Evolutionary conservation across 2,797 vertebrate genomes (phyloP).

Genomic region (Squalus acanthias): DNA sequence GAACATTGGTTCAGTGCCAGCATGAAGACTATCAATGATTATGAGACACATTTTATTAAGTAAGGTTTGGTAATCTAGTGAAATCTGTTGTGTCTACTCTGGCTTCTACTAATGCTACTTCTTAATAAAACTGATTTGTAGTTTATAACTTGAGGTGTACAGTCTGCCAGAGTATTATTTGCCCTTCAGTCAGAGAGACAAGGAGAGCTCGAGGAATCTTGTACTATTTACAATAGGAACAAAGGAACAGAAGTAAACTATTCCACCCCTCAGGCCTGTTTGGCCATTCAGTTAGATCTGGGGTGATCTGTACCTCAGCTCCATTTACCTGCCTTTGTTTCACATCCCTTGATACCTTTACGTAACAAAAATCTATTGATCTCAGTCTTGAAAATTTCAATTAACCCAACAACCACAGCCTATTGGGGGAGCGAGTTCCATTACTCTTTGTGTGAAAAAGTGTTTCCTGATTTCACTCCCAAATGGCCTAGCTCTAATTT

Average conservation of each 20-base stretch:
- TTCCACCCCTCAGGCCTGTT: not conserved
- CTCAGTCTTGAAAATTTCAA: not conserved
- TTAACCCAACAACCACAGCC: not conserved
- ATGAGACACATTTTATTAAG: too few species aligned
- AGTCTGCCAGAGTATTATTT: not conserved
- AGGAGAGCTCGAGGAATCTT: not conserved
- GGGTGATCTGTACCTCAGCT: not conserved
- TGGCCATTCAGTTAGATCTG: not conserved
- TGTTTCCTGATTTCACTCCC: not conserved
- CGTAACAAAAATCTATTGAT: not conserved
- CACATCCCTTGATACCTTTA: not conserved
- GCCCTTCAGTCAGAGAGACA: not conserved
- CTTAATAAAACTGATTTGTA: not conserved
- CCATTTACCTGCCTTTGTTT: not conserved
- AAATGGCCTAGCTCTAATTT: not conserved
- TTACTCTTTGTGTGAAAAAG: not conserved
- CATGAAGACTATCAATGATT: too few species aligned
- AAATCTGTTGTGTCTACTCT: too few species aligned
- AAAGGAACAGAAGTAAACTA: not conserved
- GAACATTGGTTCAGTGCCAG: too few species aligned
- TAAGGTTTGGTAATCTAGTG: too few species aligned
- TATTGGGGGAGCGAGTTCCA: not conserved
- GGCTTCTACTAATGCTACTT: not conserved
- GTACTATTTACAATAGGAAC: not conserved
- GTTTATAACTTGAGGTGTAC: not conserved